Evolutionary conservation across 2,113 vertebrate species (phyloP).

Genomic region (Centrocercus urophasianus): DNA sequence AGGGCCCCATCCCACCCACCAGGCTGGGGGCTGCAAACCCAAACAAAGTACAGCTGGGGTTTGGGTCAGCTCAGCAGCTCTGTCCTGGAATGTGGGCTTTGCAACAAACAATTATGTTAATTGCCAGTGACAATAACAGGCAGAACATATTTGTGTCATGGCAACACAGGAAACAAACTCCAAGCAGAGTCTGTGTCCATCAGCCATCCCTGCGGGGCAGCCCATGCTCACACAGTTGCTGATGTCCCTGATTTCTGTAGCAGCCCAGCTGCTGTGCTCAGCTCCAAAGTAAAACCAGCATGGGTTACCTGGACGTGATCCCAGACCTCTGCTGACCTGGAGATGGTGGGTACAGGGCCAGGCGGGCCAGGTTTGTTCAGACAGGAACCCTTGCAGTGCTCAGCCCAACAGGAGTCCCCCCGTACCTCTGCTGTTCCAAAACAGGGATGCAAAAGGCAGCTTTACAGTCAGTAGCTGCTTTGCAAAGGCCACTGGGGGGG

Average conservation of each 20-base stretch:
- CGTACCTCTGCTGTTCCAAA: background rate
- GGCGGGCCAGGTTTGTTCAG: rapidly evolving
- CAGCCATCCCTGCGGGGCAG: background rate
- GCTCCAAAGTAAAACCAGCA: background rate
- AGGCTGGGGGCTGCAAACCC: background rate
- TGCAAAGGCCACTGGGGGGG: background rate
- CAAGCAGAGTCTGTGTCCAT: background rate
- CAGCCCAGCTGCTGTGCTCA: background rate
- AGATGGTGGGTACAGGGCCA: background rate
- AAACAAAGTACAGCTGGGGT: constrained; percentile 20
- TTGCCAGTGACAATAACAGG: constrained; percentile 38
- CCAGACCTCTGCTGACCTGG: background rate
- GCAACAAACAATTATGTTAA: constrained; percentile 24
- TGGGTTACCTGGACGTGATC: rapidly evolving
- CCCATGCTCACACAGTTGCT: background rate
- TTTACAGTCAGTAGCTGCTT: background rate
- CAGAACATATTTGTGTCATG: constrained; percentile 19
- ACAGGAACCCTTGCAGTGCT: background rate
- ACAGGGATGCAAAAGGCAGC: background rate
- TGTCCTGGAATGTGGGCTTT: constrained; percentile 12
- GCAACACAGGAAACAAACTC: constrained; percentile 34
- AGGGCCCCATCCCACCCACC: background rate
- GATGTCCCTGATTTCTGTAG: background rate
- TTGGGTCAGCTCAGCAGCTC: constrained; percentile 25
- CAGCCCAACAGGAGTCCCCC: background rate